Percentiles rank a stretch among this genome's conserved stretches.
These are phyloP conservation scores for Xenopus petersii DNA, from an alignment of 2,797 vertebrate species.

Conservation along the genomic window DNA sequence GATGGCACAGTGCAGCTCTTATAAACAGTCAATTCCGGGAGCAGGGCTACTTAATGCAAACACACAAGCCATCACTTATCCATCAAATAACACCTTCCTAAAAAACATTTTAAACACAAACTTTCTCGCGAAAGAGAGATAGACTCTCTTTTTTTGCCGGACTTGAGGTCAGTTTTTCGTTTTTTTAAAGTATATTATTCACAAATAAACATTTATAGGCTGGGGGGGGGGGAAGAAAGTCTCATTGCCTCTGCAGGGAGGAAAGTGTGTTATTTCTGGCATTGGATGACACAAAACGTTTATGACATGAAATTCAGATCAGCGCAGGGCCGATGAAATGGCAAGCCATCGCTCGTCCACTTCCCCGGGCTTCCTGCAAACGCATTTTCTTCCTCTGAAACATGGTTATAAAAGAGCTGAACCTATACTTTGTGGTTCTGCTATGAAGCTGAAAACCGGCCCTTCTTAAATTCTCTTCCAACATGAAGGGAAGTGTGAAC, in stretches of 20 bases:
- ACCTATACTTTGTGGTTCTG: slow-evolving; percentile 1
- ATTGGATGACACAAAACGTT: slow-evolving; percentile 74
- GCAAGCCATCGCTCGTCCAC: slow-evolving; percentile 65
- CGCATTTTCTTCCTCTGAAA: slow-evolving; percentile 57
- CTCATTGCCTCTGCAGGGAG: slow-evolving; percentile 67
- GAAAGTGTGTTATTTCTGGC: slow-evolving; percentile 74
- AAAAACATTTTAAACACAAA: slow-evolving; percentile 70
- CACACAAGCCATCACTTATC: slow-evolving; percentile 73
- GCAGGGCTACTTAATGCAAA: slow-evolving; percentile 74
- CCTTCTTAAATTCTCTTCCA: no score
- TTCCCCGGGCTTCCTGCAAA: slow-evolving; percentile 69
- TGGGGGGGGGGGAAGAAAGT: slow-evolving; percentile 51
- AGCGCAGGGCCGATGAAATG: slow-evolving; percentile 66
- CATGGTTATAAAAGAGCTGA: slow-evolving; percentile 56
- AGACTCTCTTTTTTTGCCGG: slow-evolving; percentile 64
- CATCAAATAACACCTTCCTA: slow-evolving; percentile 72
- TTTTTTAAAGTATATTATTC: slow-evolving; percentile 73
- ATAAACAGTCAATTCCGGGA: slow-evolving; percentile 65
- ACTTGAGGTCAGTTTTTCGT: slow-evolving; percentile 69
- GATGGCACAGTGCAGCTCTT: slow-evolving; percentile 65
- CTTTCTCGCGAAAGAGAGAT: slow-evolving; percentile 69
- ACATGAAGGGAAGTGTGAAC: no score
- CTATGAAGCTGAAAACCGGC: background rate
- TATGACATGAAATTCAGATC: slow-evolving; percentile 71
- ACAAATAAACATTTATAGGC: slow-evolving; percentile 78